Evolutionary conservation across 2,888 invertebrate genomes (phyloP).

Genomic region (Cheiracanthium punctorium): DNA sequence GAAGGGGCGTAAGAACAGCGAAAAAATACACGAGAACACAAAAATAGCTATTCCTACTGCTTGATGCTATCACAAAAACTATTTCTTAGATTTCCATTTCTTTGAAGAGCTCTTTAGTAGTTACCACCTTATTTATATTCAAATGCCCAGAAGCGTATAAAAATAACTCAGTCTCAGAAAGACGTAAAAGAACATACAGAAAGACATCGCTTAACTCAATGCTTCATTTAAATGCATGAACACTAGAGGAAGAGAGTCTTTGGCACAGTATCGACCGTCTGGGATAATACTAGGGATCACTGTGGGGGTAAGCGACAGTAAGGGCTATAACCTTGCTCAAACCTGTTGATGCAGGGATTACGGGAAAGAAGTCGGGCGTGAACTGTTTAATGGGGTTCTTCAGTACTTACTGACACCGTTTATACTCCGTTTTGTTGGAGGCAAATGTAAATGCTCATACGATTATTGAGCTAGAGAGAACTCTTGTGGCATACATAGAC

Average conservation of each 20-base stretch:
- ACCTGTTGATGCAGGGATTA: constrained; percentile 19
- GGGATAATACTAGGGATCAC: neutral
- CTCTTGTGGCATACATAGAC: too few species aligned
- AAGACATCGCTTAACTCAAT: constrained; percentile 23
- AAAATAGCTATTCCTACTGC: constrained; percentile 48
- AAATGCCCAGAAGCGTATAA: constrained; percentile 56
- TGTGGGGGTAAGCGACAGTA: neutral
- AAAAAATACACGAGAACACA: constrained; percentile 7
- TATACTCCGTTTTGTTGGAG: too few species aligned
- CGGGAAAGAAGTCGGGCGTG: neutral
- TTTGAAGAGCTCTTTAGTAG: constrained; percentile 33
- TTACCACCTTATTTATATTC: constrained; percentile 68
- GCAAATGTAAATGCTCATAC: too few species aligned
- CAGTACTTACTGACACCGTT: neutral
- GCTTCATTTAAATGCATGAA: constrained; percentile 67
- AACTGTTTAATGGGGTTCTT: neutral
- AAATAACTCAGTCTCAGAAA: constrained; percentile 31
- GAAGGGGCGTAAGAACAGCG: too few species aligned
- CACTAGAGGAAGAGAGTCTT: neutral
- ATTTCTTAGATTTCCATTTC: constrained; percentile 42
- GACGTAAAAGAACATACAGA: constrained; percentile 27
- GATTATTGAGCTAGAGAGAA: too few species aligned
- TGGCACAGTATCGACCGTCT: constrained; percentile 9
- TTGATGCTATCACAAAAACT: constrained; percentile 49
- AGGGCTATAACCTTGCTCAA: neutral